Evolutionary conservation across 2,888 invertebrate genomes (phyloP), one percentile per base, ranked within the genome.

Genomic region (Dryobotodes eremita): DNA sequence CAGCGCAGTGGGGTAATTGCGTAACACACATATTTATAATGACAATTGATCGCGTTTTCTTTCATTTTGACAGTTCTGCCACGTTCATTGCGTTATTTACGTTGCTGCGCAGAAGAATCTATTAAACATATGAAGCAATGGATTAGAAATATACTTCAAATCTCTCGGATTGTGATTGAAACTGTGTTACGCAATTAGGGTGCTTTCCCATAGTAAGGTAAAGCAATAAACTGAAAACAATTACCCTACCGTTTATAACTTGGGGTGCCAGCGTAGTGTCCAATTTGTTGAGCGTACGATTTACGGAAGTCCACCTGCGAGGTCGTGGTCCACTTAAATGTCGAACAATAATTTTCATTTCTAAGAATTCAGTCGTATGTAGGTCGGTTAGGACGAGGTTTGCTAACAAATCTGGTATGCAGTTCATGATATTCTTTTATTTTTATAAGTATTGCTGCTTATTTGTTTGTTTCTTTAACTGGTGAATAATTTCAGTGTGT

Each of bases 281-380:
- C 77, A 86, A 87, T 87, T 87, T 87, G 87, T 78, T 77, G 77
- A 77, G 85, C 64, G 71, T 76, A 76, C 79, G 71, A 78, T 82
- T 85, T 85, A 85, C 76, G 73, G 86, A 69, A 86, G 72, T 71
- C 77, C 75, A 71, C 75, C 75, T 69, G 59, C 57, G 73, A 80
- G 74, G 80, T 26, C 72, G 86, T 65, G 84, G 72, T 75, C 75
- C 72, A 75, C 75, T 77, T 84, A 42, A 71, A 77, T 55, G 86
- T 69, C 79, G 83, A 79, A 79, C 83, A 84, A 82, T 85, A 85
- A 85, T 84, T 82, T 85, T 82, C 72, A 79, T 77, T 82, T 84
- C 73, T 68, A 64, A n/a, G 83, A 86, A 80, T 17, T 26, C 59
- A 11, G 36, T 10, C n/a, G 77, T 83, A 66, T 77, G 77, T 83